Evolutionary conservation across 2,113 vertebrate genomes (phyloP).

Genomic region (Etia nguti): DNA sequence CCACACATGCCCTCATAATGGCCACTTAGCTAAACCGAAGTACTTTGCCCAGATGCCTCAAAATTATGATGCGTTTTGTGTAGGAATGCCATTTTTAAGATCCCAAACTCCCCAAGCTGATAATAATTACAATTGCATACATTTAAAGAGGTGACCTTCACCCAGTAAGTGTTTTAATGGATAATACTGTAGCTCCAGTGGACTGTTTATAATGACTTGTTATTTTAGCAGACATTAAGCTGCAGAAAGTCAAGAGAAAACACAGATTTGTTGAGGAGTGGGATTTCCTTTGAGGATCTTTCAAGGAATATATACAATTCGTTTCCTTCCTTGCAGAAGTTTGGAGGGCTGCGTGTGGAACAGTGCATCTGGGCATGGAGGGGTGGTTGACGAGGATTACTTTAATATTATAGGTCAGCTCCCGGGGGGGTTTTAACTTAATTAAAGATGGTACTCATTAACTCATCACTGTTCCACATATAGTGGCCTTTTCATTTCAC

Average conservation of each 20-base stretch:
- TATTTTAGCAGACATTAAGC: neutral
- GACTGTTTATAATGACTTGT: neutral
- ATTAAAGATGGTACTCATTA: constrained; percentile 68
- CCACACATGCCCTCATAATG: constrained; percentile 10
- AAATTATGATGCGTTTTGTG: neutral
- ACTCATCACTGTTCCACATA: constrained; percentile 45
- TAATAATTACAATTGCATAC: neutral
- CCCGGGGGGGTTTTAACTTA: constrained; percentile 56
- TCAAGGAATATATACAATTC: neutral
- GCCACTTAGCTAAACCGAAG: neutral
- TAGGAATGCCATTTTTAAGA: neutral
- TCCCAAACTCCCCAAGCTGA: neutral
- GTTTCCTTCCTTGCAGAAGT: neutral
- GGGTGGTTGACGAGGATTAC: constrained; percentile 42
- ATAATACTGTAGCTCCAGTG: neutral
- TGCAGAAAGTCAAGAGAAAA: neutral
- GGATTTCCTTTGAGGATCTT: neutral
- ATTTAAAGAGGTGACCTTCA: constrained; percentile 2
- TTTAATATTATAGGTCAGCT: constrained; percentile 48
- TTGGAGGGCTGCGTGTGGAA: neutral
- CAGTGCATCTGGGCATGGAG: neutral
- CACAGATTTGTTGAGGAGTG: neutral
- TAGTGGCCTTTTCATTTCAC: constrained; percentile 48
- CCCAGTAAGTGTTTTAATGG: neutral
- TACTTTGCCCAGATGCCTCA: neutral